Evolutionary conservation across 2,113 vertebrate genomes (phyloP).

Genomic region (Arothron firmamentum): DNA sequence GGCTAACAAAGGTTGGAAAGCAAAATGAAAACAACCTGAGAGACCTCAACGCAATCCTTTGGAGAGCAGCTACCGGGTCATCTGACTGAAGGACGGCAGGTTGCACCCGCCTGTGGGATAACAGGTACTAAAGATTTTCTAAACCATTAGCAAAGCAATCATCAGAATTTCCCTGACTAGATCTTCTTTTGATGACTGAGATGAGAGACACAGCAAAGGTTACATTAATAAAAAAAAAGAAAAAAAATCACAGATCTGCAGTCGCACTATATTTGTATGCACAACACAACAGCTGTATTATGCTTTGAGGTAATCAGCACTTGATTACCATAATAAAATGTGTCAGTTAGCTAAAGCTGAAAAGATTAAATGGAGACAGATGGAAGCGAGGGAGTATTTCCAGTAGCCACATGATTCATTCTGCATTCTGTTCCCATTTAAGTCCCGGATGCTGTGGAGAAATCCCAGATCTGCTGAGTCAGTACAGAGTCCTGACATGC

Average conservation of each 20-base stretch:
- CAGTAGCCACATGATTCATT: constrained; percentile 17
- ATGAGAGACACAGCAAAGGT: constrained; percentile 4
- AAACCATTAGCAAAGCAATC: constrained; percentile 37
- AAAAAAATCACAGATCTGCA: background rate
- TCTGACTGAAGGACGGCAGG: constrained; percentile 47
- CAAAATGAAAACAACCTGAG: constrained; percentile 51
- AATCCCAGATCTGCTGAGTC: constrained; percentile 54
- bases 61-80: constrained; percentile 45
- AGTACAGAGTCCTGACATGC: constrained; percentile 33
- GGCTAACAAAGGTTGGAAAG: constrained; percentile 32
- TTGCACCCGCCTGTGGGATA: constrained; percentile 50
- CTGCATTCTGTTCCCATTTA: constrained; percentile 23
- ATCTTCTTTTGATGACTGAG: background rate
- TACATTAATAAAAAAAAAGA: background rate
- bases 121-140: constrained; percentile 31
- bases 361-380: constrained; percentile 34
- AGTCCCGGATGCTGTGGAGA: constrained; percentile 35
- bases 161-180: constrained; percentile 2
- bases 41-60: constrained; percentile 45
- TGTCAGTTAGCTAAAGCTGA: constrained; percentile 27
- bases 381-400: constrained; percentile 4
- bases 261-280: constrained; percentile 19
- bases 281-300: constrained; percentile 21
- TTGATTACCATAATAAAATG: constrained; percentile 52
- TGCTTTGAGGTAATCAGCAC: constrained; percentile 42